These are phyloP conservation scores for Osedax fenrisi DNA, from an alignment of 2,888 invertebrate species.

Conservation along the genomic window DNA sequence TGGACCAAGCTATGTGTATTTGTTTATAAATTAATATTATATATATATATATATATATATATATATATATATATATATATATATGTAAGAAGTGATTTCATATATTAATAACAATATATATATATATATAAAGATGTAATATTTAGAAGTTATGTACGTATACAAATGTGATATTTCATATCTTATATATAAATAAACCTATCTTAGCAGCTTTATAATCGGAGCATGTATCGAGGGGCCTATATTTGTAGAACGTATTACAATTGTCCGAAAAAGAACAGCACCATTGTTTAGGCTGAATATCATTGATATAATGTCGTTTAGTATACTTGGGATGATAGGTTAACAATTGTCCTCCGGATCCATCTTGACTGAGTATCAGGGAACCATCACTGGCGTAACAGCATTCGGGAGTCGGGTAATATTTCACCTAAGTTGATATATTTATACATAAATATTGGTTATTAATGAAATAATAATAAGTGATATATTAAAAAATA, in stretches of 20 bases:
- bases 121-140: background rate
- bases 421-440: background rate
- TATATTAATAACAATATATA: too few relatives aligned
- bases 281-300: constrained; percentile 12
- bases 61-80: constrained; percentile 5
- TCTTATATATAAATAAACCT: background rate
- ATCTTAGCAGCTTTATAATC: background rate
- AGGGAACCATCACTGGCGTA: constrained; percentile 12
- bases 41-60: background rate
- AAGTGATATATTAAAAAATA: background rate
- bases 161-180: background rate
- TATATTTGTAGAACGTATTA: background rate
- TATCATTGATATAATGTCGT: background rate
- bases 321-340: constrained; percentile 6
- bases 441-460: background rate
- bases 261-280: constrained; percentile 7
- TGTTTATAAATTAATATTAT: background rate
- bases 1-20: background rate
- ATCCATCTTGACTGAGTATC: background rate
- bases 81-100: too few relatives aligned
- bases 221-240: background rate
- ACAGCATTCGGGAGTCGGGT: constrained; percentile 16
- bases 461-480: background rate
- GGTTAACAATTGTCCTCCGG: constrained; percentile 18
- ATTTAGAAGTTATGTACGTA: background rate